phyloP scores from a whole-genome alignment of 2,113 vertebrate genomes.

The Terrapene triunguis region DNA sequence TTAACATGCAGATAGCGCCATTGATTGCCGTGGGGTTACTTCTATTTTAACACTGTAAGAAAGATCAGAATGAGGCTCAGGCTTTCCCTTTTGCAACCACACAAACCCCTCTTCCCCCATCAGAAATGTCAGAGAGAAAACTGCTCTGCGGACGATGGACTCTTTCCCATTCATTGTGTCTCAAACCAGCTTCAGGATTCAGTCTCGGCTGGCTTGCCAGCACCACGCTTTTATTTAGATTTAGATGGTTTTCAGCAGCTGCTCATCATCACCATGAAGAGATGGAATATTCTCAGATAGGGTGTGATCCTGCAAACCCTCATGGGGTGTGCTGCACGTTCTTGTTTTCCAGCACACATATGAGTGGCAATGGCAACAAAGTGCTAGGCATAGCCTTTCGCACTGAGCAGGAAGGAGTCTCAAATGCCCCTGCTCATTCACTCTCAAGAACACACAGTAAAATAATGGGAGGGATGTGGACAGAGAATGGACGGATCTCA shows the following conservation, averaged over 20 bases:
- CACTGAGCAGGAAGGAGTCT: background rate
- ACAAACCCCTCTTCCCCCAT: background rate
- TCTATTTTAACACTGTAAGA: background rate
- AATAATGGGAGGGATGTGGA: background rate
- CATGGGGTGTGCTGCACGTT: background rate
- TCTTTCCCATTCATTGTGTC: background rate
- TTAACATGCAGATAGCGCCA: background rate
- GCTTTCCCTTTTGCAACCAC: background rate
- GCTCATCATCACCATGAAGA: background rate
- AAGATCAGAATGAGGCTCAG: background rate
- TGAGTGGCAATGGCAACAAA: rapidly evolving
- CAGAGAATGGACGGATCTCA: rapidly evolving
- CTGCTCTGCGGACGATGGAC: background rate
- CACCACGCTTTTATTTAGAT: background rate
- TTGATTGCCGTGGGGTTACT: background rate
- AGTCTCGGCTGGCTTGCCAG: background rate
- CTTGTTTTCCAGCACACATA: background rate
- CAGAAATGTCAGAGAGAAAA: background rate
- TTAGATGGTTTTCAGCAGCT: background rate
- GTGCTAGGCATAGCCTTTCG: background rate
- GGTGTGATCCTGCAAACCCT: background rate
- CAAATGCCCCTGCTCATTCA: background rate
- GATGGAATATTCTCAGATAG: background rate
- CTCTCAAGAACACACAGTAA: background rate
- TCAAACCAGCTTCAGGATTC: background rate